Base-by-base conservation (phyloP, 2,888 invertebrate genomes). In the Lacanobia oleracea region DNA sequence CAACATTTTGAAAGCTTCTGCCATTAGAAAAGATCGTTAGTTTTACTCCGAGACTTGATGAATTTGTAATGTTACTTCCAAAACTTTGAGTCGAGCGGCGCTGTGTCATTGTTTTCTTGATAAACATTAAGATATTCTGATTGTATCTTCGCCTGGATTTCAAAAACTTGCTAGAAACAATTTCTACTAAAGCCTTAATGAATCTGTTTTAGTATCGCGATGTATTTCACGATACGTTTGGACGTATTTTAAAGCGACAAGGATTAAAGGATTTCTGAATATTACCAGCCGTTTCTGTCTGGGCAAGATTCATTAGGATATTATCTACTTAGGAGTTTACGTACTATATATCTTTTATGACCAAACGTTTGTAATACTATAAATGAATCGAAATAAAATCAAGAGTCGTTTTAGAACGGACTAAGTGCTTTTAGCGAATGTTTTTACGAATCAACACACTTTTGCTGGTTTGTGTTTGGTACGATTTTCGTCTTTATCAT, bases 251-350 rank as follows among this genome's bases (percentile, higher is more conserved):
- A 75, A 67, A 65, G 67, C 66, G 54, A 69, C 53, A 57, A 6
- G 63, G 82, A 82, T 85, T 82, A 84, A 74, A 82, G 71, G 82
- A 74, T 86, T 75, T 59, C 53, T 56, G 67, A 79, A 74, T 82
- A 77, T 84, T 72, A 68, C 75, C 79, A 68, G 62, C 69, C 64
- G 50, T 72, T 72, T 66, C 73, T 48, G 65, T 54, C 62, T 62
- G 72, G 65, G 53, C 23, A 59, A 77, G 73, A 85, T 85, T 83
- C 72, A 83, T 77, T 66, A 53, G 54, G 71, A 83, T 75, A 83
- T 83, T 75, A 77, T 73, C 60, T 80, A 66, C 75, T 75, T 72
- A 70, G 21, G 53, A 68, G 16, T 80, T 72, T 83, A 54, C 10
- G n/a, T 67, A n/a, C n/a, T n/a, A n/a, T n/a, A 57, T 67, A 67